Evolutionary conservation across 2,113 vertebrate genomes (phyloP).

Genomic region (Ahaetulla prasina): DNA sequence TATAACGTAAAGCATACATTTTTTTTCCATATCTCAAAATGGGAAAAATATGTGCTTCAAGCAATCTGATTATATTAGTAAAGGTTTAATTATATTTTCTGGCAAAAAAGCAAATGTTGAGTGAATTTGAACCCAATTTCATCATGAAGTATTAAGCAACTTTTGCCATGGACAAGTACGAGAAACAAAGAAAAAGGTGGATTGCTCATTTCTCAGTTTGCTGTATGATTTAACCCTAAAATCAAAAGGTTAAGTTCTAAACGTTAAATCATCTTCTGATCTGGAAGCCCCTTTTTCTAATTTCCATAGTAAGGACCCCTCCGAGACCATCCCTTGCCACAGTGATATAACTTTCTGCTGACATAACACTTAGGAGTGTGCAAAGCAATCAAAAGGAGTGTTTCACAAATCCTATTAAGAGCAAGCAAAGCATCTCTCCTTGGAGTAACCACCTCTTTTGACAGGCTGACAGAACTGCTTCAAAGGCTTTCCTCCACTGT

Average conservation of each 20-base stretch:
- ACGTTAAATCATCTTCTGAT: background rate
- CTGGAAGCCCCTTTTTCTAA: background rate
- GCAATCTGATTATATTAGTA: background rate
- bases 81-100: background rate
- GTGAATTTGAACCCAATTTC: background rate
- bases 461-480: background rate
- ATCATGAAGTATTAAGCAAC: background rate
- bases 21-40: background rate
- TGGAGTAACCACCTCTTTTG: background rate
- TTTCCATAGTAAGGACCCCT: background rate
- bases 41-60: background rate
- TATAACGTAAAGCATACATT: background rate
- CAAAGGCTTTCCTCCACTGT: background rate
- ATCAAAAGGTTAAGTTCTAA: background rate
- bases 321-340: background rate
- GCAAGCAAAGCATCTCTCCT: background rate
- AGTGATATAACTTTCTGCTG: background rate
- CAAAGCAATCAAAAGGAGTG: background rate
- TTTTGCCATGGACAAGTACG: background rate
- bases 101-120: background rate
- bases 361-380: background rate
- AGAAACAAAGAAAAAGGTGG: background rate
- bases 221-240: background rate
- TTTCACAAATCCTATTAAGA: background rate
- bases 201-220: background rate